Conservation (phyloP, 2,797 vertebrate genomes). For the Muscicapa striata region DNA sequence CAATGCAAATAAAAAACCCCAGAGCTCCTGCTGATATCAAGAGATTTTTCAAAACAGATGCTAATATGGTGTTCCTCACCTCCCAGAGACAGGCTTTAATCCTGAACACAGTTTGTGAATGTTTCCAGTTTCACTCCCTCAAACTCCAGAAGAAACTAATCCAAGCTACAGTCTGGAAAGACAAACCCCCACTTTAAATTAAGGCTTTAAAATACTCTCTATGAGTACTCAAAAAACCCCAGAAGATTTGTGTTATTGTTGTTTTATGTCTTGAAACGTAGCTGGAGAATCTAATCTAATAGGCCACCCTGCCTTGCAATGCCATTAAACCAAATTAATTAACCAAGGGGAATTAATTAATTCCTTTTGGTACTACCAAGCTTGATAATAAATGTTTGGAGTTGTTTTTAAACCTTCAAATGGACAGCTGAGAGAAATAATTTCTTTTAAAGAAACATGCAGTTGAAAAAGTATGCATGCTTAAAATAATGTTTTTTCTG, state of each 20-base stretch:
- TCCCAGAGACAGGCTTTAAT: not conserved
- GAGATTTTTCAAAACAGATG: not conserved
- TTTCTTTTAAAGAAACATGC: not conserved
- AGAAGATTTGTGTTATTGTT: not conserved
- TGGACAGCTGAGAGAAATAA: not conserved
- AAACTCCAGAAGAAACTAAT: not conserved
- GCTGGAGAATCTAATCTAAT: not conserved
- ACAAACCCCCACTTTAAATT: not conserved
- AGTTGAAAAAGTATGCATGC: not conserved
- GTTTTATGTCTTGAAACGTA: not conserved
- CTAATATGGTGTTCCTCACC: not conserved
- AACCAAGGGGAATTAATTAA: constrained; percentile 24
- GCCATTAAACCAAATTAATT: constrained; percentile 32
- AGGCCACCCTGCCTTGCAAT: not conserved
- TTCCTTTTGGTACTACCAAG: not conserved
- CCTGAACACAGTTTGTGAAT: not conserved
- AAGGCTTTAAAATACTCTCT: not conserved
- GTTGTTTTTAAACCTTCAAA: not conserved
- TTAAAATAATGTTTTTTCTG: not conserved
- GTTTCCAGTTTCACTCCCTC: not conserved
- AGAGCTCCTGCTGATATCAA: not conserved
- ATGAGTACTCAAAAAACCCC: not conserved
- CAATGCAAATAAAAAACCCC: not conserved
- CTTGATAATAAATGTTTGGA: not conserved
- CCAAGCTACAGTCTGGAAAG: not conserved